Conservation (phyloP, 2,113 vertebrate species). For the Plecturocebus donacophilus region DNA sequence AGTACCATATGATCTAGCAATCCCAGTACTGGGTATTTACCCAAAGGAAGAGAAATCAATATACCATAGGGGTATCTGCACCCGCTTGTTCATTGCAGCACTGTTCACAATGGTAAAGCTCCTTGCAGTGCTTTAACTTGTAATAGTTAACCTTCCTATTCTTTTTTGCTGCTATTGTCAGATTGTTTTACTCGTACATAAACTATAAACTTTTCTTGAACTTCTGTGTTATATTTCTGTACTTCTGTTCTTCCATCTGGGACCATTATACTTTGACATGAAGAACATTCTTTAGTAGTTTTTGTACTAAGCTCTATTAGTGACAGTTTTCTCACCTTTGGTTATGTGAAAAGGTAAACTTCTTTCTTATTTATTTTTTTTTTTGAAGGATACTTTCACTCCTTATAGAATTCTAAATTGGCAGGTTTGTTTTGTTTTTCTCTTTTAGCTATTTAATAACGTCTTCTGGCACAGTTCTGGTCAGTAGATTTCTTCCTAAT, state of each 20-base stretch:
- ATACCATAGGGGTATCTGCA: too few relatives aligned
- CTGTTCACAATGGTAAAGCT: too few relatives aligned
- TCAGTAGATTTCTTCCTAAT: neutral
- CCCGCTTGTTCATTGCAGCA: too few relatives aligned
- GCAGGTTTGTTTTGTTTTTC: neutral
- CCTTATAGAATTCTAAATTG: neutral
- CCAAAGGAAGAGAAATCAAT: too few relatives aligned
- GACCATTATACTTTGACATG: neutral
- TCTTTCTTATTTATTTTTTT: neutral
- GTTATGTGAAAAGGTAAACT: neutral
- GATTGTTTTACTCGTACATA: neutral
- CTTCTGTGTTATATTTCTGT: neutral
- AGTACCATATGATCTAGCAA: too few relatives aligned
- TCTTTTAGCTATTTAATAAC: neutral
- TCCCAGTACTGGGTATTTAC: too few relatives aligned
- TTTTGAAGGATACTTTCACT: neutral
- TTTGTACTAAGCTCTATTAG: neutral
- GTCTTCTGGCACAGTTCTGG: neutral
- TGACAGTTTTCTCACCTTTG: neutral
- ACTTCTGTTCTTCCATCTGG: neutral
- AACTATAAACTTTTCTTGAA: neutral
- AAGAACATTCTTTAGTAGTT: neutral
- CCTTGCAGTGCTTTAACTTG: neutral
- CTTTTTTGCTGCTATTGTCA: neutral
- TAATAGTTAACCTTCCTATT: neutral